A percentile compares a stretch with the other conserved stretches of the same genome.
Evolutionary conservation across 1,140 invertebrate species (phyloP).

Genomic region (Tachypleus tridentatus): DNA sequence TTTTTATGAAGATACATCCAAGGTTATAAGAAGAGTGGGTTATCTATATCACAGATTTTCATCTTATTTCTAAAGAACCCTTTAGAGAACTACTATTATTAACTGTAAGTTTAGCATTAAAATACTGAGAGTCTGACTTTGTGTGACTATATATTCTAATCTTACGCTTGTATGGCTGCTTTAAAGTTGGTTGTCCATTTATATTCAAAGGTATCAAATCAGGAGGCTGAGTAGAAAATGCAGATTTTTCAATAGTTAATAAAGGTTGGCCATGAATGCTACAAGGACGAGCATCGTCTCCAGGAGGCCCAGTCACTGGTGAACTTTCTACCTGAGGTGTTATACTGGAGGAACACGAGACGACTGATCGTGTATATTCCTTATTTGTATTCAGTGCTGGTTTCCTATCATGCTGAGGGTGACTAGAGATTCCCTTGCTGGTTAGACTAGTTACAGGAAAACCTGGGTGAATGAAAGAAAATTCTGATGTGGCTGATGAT

Average conservation of each 20-base stretch:
- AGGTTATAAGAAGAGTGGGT: too few relatives aligned
- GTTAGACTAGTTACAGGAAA: conserved; percentile 15
- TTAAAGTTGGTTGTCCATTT: background rate
- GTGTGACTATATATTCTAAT: background rate
- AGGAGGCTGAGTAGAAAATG: background rate
- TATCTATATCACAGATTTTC: background rate
- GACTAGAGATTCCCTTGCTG: background rate
- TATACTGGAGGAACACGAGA: too few relatives aligned
- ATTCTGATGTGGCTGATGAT: conserved; percentile 22
- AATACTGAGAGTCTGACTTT: background rate
- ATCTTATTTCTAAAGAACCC: background rate
- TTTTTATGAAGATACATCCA: too few relatives aligned
- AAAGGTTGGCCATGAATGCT: conserved; percentile 17
- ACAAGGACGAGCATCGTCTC: conserved; percentile 10
- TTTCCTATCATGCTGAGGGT: background rate
- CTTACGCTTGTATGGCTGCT: background rate
- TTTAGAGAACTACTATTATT: background rate
- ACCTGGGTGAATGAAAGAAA: conserved; percentile 21
- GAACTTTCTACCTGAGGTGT: too few relatives aligned
- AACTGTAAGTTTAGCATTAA: background rate
- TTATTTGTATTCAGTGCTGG: background rate
- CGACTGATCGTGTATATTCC: background rate
- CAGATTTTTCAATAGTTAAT: background rate
- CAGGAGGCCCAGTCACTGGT: conserved; percentile 1
- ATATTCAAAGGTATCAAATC: background rate